A percentile compares a stretch with the other conserved stretches of the same genome.
Evolutionary conservation across 2,888 invertebrate genomes (phyloP).

Genomic region (Tribolium freemani): DNA sequence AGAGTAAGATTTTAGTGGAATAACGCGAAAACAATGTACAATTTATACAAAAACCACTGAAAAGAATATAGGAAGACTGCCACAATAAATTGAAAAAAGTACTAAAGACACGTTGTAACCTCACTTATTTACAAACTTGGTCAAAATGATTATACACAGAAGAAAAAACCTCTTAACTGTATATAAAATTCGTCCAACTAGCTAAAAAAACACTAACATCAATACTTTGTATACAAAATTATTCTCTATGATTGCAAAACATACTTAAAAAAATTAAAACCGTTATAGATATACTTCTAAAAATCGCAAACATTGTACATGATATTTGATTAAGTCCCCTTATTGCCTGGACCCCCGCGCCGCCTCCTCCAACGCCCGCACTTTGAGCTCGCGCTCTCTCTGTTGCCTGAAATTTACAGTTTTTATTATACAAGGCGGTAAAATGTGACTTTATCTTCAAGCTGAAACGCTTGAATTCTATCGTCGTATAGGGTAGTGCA

Average conservation of each 20-base stretch:
- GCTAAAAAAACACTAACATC: conserved; percentile 43
- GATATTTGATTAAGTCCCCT: conserved; percentile 33
- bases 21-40: conserved; percentile 35
- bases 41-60: conserved; percentile 37
- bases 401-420: conserved; percentile 72
- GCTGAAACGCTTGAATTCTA: no score
- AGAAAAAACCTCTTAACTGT: conserved; percentile 1
- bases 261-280: conserved; percentile 59
- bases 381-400: conserved; percentile 87
- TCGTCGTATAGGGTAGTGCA: no score
- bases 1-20: conserved; percentile 13
- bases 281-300: conserved; percentile 20
- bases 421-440: no score
- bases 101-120: neutral
- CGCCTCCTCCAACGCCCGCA: conserved; percentile 88
- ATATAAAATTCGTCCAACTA: conserved; percentile 38
- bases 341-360: conserved; percentile 77
- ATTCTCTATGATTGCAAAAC: conserved; percentile 57
- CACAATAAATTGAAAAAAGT: conserved; percentile 26
- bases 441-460: no score
- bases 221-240: conserved; percentile 53
- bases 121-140: conserved; percentile 28
- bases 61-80: conserved; percentile 40
- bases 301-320: conserved; percentile 30
- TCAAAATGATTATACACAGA: conserved; percentile 33